phyloP scores from a whole-genome alignment of 1,140 invertebrate genomes.

The Drosophila bifasciata region DNA sequence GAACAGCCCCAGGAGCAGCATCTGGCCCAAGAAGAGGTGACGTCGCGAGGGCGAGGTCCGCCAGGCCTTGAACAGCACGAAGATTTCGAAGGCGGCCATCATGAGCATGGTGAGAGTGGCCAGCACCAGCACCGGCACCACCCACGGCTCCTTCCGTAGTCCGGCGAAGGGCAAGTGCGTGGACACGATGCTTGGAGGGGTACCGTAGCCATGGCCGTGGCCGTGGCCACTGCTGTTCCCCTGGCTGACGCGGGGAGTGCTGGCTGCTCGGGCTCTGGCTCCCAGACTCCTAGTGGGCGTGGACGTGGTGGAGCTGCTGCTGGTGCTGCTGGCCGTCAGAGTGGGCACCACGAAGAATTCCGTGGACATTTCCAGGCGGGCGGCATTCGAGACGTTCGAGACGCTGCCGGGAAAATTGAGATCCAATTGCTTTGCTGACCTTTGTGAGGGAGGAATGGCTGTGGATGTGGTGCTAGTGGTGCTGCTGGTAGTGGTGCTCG shows the following conservation, averaged over 20 bases:
- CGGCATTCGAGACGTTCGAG: conserved; percentile 84
- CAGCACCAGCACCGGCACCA: conserved; percentile 92
- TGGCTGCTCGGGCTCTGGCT: conserved; percentile 66
- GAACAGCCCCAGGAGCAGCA: conserved; percentile 94
- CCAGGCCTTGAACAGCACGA: conserved; percentile 94
- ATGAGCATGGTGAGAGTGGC: conserved; percentile 91
- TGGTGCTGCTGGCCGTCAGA: conserved; percentile 41
- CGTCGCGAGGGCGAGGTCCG: conserved; percentile 92
- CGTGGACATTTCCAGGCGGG: conserved; percentile 89
- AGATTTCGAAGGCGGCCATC: conserved; percentile 93
- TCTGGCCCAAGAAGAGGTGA: conserved; percentile 95
- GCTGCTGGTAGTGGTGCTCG: conserved; percentile 22
- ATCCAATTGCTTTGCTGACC: conserved; percentile 70
- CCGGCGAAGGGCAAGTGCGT: conserved; percentile 71
- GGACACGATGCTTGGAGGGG: conserved; percentile 75
- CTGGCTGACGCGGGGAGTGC: conserved; percentile 40
- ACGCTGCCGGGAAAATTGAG: conserved; percentile 48
- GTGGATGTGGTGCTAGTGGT: conserved; percentile 33
- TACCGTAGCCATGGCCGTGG: conserved; percentile 39
- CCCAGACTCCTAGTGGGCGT: conserved; percentile 58
- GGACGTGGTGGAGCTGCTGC: conserved; percentile 29
- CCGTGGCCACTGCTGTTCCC: conserved; percentile 3
- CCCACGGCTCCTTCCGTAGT: conserved; percentile 92
- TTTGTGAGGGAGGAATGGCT: conserved; percentile 18
- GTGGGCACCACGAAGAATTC: conserved; percentile 90